Evolutionary conservation across 2,888 invertebrate species (phyloP).

Genomic region (Cyrtodaria siliqua): DNA sequence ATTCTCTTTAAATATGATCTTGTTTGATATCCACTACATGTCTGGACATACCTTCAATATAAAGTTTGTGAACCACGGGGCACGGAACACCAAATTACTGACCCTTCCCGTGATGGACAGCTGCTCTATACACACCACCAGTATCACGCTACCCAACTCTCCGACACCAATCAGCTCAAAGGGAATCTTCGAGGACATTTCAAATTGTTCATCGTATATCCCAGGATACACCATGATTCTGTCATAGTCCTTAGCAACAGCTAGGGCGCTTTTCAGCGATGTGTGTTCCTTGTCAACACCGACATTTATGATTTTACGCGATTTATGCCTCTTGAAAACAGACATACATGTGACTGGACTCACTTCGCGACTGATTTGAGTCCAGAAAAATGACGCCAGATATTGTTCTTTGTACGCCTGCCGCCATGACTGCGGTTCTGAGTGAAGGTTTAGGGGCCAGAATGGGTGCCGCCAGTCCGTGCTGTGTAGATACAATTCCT

Average conservation of each 20-base stretch:
- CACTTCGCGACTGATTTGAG: slow-evolving; percentile 50
- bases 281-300: slow-evolving; percentile 75
- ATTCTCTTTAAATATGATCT: no score
- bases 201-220: slow-evolving; percentile 83
- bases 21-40: no score
- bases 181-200: slow-evolving; percentile 81
- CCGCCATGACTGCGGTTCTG: slow-evolving; percentile 79
- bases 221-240: slow-evolving; percentile 80
- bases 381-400: slow-evolving; percentile 75
- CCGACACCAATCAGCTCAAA: slow-evolving; percentile 82
- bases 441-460: slow-evolving; percentile 78
- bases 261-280: slow-evolving; percentile 77
- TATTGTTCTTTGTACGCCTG: slow-evolving; percentile 77
- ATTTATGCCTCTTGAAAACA: slow-evolving; percentile 70
- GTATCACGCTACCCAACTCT: slow-evolving; percentile 78
- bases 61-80: slow-evolving; percentile 83
- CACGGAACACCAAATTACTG: slow-evolving; percentile 81
- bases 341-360: slow-evolving; percentile 68
- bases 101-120: slow-evolving; percentile 76
- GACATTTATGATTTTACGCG: slow-evolving; percentile 77
- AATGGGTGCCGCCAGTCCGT: slow-evolving; percentile 79
- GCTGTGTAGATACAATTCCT: slow-evolving; percentile 74
- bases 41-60: slow-evolving; percentile 76
- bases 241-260: slow-evolving; percentile 79
- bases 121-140: slow-evolving; percentile 82